Base-by-base conservation (phyloP, 2,888 invertebrate species). In the Microchrysa polita region DNA sequence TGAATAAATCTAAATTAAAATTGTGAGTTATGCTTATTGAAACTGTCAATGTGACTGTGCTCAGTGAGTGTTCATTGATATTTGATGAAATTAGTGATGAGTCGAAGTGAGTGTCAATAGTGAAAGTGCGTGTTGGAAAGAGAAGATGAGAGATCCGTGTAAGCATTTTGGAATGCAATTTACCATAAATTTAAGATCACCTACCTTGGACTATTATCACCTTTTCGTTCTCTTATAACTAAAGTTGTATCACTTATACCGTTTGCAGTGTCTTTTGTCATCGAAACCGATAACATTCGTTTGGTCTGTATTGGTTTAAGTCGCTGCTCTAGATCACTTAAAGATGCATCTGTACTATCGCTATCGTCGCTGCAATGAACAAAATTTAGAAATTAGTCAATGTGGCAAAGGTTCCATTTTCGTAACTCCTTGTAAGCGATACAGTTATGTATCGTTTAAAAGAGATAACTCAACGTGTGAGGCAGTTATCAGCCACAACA, bases 171-270 rank as follows among this genome's bases (percentile, higher is more conserved):
- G 12, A 9, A 34, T 48, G 4, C 16, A 22, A 63, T 27, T 34
- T 40, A 72, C 40, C 67, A 73, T 27, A 67, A 57, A 71, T 20
- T 14, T n/a, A 55, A 55, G 34, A 69, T 18, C 18, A 69, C 55
- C 16, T 81, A 84, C 84, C 84, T 84, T 75, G 84, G 84, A 79
- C 83, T 84, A 80, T 82, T 84, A 75, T 84, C 84, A 76, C 81
- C 81, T 80, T 82, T 79, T 72, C 77, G 82, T 78, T 84, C 84
- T 73, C 80, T 82, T 74, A 84, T 81, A 77, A 83, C 76, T 61
- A 83, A 81, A 67, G 81, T 81, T 69, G 84, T 83, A 74, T 80
- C 80, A 79, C 81, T 77, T 75, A 72, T 23, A 74, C 74, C 78
- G 63, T 79, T 79, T 69, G 78, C 74, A 34, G 72, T 76, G 16